These are phyloP conservation scores for Tenebrosternarchus preto DNA, from an alignment of 2,113 vertebrate species.

Conservation along the genomic window DNA sequence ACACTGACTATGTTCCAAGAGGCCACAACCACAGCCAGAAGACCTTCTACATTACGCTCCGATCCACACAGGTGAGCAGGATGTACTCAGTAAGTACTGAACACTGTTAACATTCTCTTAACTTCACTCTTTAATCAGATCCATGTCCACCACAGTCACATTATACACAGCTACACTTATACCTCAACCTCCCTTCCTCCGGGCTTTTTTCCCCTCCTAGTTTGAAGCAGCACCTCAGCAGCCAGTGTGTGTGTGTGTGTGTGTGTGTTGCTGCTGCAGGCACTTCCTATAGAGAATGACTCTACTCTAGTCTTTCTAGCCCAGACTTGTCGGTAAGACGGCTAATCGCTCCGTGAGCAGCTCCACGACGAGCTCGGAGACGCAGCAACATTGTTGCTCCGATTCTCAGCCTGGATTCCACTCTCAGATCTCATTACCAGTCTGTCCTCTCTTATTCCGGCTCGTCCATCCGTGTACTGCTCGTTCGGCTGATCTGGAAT, in stretches of 20 bases:
- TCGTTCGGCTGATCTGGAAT: constrained; percentile 39
- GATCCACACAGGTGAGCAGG: too few species aligned
- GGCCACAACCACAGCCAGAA: too few species aligned
- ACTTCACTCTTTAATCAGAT: constrained; percentile 11
- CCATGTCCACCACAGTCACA: not conserved
- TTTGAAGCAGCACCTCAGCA: not conserved
- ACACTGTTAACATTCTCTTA: too few species aligned
- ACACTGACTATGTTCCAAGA: too few species aligned
- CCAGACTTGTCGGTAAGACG: constrained; percentile 60
- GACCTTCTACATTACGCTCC: too few species aligned
- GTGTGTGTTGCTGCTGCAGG: constrained; percentile 32
- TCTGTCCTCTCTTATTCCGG: constrained; percentile 5
- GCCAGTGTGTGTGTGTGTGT: constrained; percentile 18
- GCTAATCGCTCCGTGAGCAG: constrained; percentile 53
- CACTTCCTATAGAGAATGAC: constrained; percentile 47
- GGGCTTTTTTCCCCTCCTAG: too few species aligned
- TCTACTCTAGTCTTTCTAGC: constrained; percentile 56
- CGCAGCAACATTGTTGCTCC: constrained; percentile 27
- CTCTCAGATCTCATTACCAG: constrained; percentile 50
- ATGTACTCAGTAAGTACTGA: too few species aligned
- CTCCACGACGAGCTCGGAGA: constrained; percentile 37
- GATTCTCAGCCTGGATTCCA: constrained; percentile 41
- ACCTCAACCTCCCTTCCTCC: not conserved
- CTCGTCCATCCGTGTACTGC: not conserved
- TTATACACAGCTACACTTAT: not conserved